phyloP scores from a whole-genome alignment of 1,140 invertebrate species.

The Drosophila nikananu region DNA sequence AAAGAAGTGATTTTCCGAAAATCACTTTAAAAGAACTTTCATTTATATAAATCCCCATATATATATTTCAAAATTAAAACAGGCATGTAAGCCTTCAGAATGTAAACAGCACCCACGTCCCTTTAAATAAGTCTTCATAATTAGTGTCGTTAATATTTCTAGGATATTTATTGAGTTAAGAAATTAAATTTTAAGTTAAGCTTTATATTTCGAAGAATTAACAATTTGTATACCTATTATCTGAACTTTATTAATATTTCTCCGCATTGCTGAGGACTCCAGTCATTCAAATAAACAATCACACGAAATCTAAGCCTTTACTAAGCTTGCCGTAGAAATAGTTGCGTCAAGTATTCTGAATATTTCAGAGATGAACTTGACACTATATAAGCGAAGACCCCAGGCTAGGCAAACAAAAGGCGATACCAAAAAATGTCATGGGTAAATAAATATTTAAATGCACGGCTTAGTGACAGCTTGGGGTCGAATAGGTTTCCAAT shows the following conservation, averaged over 20 bases:
- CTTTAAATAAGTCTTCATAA: too few species aligned
- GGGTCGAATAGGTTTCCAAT: conserved; percentile 40
- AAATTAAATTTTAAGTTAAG: too few species aligned
- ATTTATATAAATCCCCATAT: too few species aligned
- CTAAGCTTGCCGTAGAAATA: conserved; percentile 15
- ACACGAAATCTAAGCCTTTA: not conserved
- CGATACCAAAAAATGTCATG: conserved; percentile 49
- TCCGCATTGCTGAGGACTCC: not conserved
- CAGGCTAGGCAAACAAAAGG: conserved; percentile 32
- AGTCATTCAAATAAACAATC: conserved; percentile 5
- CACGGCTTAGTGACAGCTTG: conserved; percentile 33
- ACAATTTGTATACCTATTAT: not conserved
- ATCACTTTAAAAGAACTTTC: too few species aligned
- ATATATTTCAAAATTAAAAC: too few species aligned
- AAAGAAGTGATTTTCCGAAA: not conserved
- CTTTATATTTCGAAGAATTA: too few species aligned
- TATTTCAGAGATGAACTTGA: conserved; percentile 50
- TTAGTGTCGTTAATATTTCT: too few species aligned
- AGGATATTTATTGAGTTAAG: too few species aligned
- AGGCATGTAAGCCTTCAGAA: too few species aligned
- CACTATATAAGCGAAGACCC: conserved; percentile 34
- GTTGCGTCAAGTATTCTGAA: conserved; percentile 36
- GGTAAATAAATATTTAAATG: conserved; percentile 59
- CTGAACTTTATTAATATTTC: not conserved
- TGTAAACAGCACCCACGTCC: too few species aligned